Evolutionary conservation across 2,113 vertebrate genomes (phyloP), one percentile per base, ranked within the genome.

Genomic region (Gorsachius goisagi): DNA sequence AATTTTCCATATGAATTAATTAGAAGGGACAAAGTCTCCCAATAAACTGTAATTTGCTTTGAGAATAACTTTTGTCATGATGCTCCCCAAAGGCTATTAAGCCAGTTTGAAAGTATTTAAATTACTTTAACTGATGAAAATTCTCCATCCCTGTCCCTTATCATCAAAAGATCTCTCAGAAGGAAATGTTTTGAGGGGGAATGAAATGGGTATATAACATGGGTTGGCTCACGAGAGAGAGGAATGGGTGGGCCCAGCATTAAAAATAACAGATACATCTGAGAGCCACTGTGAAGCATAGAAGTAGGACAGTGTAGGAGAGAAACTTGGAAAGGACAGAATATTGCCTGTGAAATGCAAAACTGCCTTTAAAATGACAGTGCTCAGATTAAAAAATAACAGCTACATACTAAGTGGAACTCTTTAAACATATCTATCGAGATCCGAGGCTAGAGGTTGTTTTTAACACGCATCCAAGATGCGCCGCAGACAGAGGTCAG

Each of bases 1-100:
- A 62, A 50, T 88, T 95, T 93, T 80, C 90, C 50, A 30, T 32
- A 79, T 27, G 22, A 93, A 92, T 90, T 85, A 88, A 90, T 75
- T 81, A 75, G 37, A 92, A 84, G 14, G 49, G n/a, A 69, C 45
- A 80, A 79, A 72, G 44, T 68, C 47, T 89, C 44, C 47, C 37
- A 49, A 60, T 71, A 85, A 81, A 73, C 30, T 53, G 26, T 68
- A 45, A 94, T 81, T 79, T 82, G 52, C 33, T 82, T 89, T 62
- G 87, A 69, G 71, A 83, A 18, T 18, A 87, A 49, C 24, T 53
- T 67, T 28, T 68, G 62, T n/a, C 58, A 5, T 30, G 32, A n/a
- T 85, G 53, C 35, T 93, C 67, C 47, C 87, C 11, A 47, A 45
- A 78, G 77, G 74, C 91, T 45, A 52, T 47, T 85, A 52, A 79